These are phyloP conservation scores for Trogon melanurus DNA, from an alignment of 2,113 vertebrate genomes.

Conservation along the genomic window DNA sequence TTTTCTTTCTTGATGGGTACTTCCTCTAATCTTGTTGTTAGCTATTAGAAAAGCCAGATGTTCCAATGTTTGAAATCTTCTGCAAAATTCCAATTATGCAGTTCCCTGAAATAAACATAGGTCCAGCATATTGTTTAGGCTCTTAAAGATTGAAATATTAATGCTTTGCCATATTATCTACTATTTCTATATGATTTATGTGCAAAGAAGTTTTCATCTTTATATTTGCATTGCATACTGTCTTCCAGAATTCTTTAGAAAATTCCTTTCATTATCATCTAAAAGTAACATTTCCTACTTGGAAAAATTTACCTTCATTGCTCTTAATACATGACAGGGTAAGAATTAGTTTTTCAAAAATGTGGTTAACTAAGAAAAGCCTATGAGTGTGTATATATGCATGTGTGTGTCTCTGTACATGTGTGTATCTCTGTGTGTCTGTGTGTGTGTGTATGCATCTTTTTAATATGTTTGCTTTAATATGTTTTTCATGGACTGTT, in stretches of 20 bases:
- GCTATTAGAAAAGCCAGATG: not conserved
- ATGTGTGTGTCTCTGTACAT: not conserved
- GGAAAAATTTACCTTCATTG: not conserved
- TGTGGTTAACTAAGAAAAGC: not conserved
- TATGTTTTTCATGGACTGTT: not conserved
- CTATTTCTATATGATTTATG: not conserved
- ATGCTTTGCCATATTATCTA: not conserved
- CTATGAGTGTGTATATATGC: fast-evolving
- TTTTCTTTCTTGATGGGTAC: not conserved
- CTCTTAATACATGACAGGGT: not conserved
- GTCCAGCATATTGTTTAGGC: not conserved
- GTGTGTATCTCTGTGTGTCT: fast-evolving
- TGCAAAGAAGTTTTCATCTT: not conserved
- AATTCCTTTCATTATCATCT: not conserved
- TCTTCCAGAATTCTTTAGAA: not conserved
- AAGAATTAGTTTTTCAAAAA: not conserved
- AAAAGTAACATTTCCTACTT: not conserved
- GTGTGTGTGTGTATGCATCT: fast-evolving
- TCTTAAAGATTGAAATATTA: not conserved
- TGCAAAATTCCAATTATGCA: not conserved
- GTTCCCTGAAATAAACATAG: not conserved
- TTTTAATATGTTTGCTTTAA: not conserved
- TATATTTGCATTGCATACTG: not conserved
- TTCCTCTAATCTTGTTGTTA: not conserved
- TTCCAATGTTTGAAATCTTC: not conserved